Conservation (phyloP, 2,113 vertebrate genomes). For the Ammodramus savannarum region DNA sequence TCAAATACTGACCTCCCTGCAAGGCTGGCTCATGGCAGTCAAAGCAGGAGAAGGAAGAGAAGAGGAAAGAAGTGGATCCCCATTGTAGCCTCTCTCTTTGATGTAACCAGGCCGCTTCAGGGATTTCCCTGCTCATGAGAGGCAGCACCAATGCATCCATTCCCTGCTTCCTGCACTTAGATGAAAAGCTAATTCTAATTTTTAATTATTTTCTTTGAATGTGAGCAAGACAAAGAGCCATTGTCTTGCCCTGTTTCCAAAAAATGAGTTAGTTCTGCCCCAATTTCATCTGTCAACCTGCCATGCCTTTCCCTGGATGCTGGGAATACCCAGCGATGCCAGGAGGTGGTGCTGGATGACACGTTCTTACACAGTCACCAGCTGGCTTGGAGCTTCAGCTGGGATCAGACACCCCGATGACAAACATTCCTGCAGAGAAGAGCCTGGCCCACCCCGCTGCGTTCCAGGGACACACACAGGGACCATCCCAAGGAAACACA, state of each 20-base stretch:
- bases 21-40: not conserved
- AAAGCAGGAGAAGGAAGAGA: not conserved
- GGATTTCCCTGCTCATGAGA: not conserved
- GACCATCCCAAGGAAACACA: not conserved
- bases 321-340: not conserved
- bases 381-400: not conserved
- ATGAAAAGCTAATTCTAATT: not conserved
- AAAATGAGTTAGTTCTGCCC: not conserved
- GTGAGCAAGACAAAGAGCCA: not conserved
- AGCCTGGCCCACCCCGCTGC: not conserved
- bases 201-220: not conserved
- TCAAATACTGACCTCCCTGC: not conserved
- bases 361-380: accelerated
- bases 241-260: not conserved
- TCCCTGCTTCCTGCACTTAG: not conserved
- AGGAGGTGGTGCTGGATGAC: slow-evolving; percentile 50
- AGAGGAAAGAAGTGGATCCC: not conserved
- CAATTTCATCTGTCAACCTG: not conserved
- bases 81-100: not conserved
- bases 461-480: accelerated
- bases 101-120: accelerated
- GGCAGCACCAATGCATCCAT: not conserved
- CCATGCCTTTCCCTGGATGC: not conserved
- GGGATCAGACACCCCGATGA: not conserved
- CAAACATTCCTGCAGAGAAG: accelerated